Evolutionary conservation across 2,797 vertebrate genomes (phyloP), one percentile per base, ranked within the genome.

Genomic region (Amblyopsis hoosieri): DNA sequence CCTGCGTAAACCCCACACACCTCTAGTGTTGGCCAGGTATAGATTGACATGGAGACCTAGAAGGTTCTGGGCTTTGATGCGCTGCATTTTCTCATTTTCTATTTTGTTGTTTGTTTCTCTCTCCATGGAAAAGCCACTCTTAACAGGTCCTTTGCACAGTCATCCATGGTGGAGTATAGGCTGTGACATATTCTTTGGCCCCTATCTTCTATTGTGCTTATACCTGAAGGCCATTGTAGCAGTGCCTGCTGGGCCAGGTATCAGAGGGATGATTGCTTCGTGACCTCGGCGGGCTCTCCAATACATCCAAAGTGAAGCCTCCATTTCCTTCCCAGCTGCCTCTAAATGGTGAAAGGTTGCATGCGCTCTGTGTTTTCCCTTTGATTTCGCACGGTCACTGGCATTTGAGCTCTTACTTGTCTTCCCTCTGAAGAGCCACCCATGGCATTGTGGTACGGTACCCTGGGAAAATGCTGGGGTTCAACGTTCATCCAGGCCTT

Each of bases 231-330:
- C 83, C 78, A 78, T 81, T 62, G 83, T 79, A 58, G 51, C 12
- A 56, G 85, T 79, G 76, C 88, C 82, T 79, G 85, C 90, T 87
- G 89, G 74, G 78, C 47, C 71, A 89, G 80, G 90, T 91, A 90
- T 91, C 87, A 89, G 80, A 69, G 81, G 80, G 82, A 89, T 91
- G 90, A 92, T 91, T 92, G 89, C 85, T 87, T 90, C 74, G 85
- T 91, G 92, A 93, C 91, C 90, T 90, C 73, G 75, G 75, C 63
- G 56, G 19, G 54, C 81, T 87, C 89, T 83, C 90, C 82, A 89
- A 91, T 90, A 88, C 83, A 89, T 90, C 87, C 87, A 80, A 85
- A 91, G 87, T 90, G 71, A 93, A 90, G 88, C 70, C 78, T 83
- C 56, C 71, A 57, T 86, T 86, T 87, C 79, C 79, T 87, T 79